Evolutionary conservation across 1,140 invertebrate species (phyloP).

Genomic region (Gonatopus flavifemur): DNA sequence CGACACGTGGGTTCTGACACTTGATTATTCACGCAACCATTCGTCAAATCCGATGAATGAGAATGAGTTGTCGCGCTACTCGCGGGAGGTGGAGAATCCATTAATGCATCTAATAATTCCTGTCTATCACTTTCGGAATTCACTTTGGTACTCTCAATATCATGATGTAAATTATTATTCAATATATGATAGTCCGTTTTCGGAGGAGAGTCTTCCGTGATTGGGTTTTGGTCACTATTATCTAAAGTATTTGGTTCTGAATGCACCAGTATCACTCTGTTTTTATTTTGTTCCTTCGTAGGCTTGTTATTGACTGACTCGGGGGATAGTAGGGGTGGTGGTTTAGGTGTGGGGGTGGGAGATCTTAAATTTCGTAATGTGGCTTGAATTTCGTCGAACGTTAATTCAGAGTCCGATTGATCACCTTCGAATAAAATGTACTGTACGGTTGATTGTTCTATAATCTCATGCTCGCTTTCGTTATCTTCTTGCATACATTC

Average conservation of each 20-base stretch:
- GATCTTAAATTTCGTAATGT: slow-evolving; percentile 35
- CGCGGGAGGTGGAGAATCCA: slow-evolving; percentile 1
- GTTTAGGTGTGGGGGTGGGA: background rate
- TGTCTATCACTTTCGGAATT: slow-evolving; percentile 19
- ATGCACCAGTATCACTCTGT: too few relatives aligned
- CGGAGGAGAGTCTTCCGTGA: too few relatives aligned
- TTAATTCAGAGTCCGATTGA: slow-evolving; percentile 49
- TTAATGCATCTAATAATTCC: slow-evolving; percentile 17
- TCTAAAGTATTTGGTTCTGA: too few relatives aligned
- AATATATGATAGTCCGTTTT: too few relatives aligned
- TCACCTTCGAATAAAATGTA: slow-evolving; percentile 46
- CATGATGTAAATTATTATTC: too few relatives aligned
- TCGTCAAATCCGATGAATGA: slow-evolving; percentile 13
- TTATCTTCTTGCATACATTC: slow-evolving; percentile 15
- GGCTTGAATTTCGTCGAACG: slow-evolving; percentile 48
- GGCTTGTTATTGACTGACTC: too few relatives aligned
- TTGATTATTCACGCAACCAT: slow-evolving; percentile 5
- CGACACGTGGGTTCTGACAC: slow-evolving; percentile 4
- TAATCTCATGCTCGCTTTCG: slow-evolving; percentile 36
- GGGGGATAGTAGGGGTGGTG: too few relatives aligned
- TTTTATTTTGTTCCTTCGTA: too few relatives aligned
- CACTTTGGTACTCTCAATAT: too few relatives aligned
- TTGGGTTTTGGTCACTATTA: too few relatives aligned
- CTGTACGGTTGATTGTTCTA: slow-evolving; percentile 52
- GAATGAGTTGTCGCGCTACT: slow-evolving; percentile 15